Evolutionary conservation across 2,888 invertebrate species (phyloP), one percentile per base, ranked within the genome.

Genomic region (Drosophila atroscutellata): DNA sequence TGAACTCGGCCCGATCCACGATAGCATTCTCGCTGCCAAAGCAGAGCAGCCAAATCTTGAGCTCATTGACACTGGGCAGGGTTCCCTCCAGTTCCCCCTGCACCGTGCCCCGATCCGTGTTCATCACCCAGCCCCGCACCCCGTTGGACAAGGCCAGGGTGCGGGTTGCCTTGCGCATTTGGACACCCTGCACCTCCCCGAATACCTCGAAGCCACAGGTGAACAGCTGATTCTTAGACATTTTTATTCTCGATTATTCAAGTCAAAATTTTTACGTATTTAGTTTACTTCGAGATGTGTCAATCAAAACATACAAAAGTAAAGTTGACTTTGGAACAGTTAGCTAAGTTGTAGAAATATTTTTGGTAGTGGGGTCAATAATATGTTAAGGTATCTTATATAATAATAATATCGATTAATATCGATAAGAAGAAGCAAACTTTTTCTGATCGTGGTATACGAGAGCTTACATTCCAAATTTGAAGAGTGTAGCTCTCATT

Each of bases 21-120:
- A 93, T 92, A 36, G 96, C 96, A 79, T 94, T 94, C 0, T 97
- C 96, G 92, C 97, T 97, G 58, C 97, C 97, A 13, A 94, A 95
- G 28, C 93, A 94, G 80, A 94, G 94, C 57, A 97, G 75, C 91
- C 91, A 92, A 37, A 82, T 77, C 72, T 91, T 91, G 94, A 95
- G 95, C 91, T 94, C 93, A 36, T 94, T 93, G 62, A 95, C 88
- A 90, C 94, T 94, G 0, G 86, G 68, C 68, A 92, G 84, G 6
- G 93, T 91, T 20, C 95, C 95, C 92, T 95, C 94, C 63, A 95
- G 83, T 42, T 93, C 81, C 8, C 96, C 96, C 66, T 94, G 91
- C 2, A 96, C 95, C 0, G 95, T 95, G 13, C 94, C 95, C 26
- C 92, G 86, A 9, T 92, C 87, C 0, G 95, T 95, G 83, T 96